Base-by-base conservation (phyloP, 2,888 invertebrate genomes). In the Steinernema scapterisci region DNA sequence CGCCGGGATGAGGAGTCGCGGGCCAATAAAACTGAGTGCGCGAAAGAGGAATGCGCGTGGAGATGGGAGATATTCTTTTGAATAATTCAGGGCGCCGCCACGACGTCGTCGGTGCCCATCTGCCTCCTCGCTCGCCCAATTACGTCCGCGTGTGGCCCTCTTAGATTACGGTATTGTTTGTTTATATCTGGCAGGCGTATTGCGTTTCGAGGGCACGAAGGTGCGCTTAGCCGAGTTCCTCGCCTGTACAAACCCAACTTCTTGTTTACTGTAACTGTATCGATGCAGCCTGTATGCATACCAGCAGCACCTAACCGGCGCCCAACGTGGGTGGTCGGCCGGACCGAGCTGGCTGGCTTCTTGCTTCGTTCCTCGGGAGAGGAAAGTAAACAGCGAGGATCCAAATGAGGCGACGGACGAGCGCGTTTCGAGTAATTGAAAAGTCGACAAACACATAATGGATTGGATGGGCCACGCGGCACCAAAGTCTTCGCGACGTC, bases 1-100 rank as follows among this genome's bases (percentile, higher is more conserved):
- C 38, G 38, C 38, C 54, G 54, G 54, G 48, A 48, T 48, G 48
- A 48, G 48, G 13, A 48, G 48, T 19, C 48, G 48, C 11, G 54
- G n/a, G 54, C 54, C 54, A 54, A 54, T 54, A 54, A 54, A 54
- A 54, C 13, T 54, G 54, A 54, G 54, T 54, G 54, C 54, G 54
- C 54, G 54, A 54, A 54, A 25, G 19, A 48, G 48, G 48, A 48
- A 48, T 54, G 54, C 54, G 54, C 54, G 54, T 54, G 23, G 54
- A 25, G 54, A 54, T 54, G 54, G 38, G 54, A 54, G 54, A 54
- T 54, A 54, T 54, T 48, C 54, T 54, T 54, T 25, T 54, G 54
- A 54, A 54, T 54, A 23, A 54, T 54, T 54, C 54, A 54, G 23
- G n/a, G 13, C 48, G 48, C 48, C 48, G 48, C 48, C 48, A 38